Percentiles rank a stretch among this genome's conserved stretches.
phyloP scores from a whole-genome alignment of 2,797 vertebrate genomes.

The Aldrovandia affinis region DNA sequence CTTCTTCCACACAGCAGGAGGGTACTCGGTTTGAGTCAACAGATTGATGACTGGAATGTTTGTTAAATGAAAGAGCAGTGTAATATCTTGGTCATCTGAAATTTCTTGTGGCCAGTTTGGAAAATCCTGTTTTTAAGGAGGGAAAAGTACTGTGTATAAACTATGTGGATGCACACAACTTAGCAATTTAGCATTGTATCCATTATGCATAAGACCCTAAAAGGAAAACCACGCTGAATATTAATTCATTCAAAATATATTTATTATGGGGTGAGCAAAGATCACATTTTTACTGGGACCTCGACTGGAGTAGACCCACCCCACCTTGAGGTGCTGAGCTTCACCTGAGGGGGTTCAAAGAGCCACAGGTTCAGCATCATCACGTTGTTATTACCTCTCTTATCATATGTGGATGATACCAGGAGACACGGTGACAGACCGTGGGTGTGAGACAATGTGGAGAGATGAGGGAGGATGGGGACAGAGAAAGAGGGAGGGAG shows the following conservation, averaged over 20 bases:
- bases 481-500: slow-evolving; percentile 25
- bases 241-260: background rate
- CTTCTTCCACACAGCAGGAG: slow-evolving; percentile 18
- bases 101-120: background rate
- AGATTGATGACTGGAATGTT: slow-evolving; percentile 14
- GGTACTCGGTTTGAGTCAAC: slow-evolving; percentile 1
- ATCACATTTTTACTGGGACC: background rate
- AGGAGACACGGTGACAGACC: slow-evolving; percentile 57
- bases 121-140: background rate
- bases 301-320: background rate
- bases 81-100: background rate
- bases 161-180: background rate
- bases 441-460: slow-evolving; percentile 25
- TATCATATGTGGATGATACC: slow-evolving; percentile 75
- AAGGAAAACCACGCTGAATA: background rate
- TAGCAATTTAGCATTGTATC: background rate
- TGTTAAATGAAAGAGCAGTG: background rate
- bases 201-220: background rate
- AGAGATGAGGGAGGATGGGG: background rate
- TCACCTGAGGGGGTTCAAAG: background rate
- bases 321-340: background rate
- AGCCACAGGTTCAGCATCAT: slow-evolving; percentile 51
- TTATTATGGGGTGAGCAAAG: background rate
- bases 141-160: background rate
- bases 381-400: slow-evolving; percentile 74